Evolutionary conservation across 2,888 invertebrate genomes (phyloP).

Genomic region (Crossocerus cetratus): DNA sequence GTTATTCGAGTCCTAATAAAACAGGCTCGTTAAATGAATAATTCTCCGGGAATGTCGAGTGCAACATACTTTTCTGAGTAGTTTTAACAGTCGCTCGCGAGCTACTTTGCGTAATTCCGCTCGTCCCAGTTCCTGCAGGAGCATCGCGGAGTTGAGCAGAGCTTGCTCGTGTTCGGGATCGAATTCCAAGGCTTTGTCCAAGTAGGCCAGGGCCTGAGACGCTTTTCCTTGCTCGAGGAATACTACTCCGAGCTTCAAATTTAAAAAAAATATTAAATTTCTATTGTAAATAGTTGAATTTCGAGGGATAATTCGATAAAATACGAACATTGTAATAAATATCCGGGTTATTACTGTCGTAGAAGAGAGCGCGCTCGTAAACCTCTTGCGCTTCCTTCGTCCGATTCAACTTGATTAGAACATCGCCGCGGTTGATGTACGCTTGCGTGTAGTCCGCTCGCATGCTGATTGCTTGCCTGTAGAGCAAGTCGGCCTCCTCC

Average conservation of each 20-base stretch:
- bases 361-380: conserved; percentile 93
- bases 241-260: conserved; percentile 91
- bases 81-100: conserved; percentile 87
- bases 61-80: conserved; percentile 83
- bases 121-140: conserved; percentile 93
- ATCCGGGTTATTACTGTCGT: conserved; percentile 95
- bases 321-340: conserved; percentile 94
- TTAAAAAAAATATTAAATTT: not conserved
- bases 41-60: too few relatives aligned
- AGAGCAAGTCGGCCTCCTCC: conserved; percentile 95
- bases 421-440: conserved; percentile 97
- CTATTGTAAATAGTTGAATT: not conserved
- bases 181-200: conserved; percentile 94
- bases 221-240: conserved; percentile 95
- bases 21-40: too few relatives aligned
- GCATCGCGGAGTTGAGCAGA: conserved; percentile 94
- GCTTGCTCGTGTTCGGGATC: conserved; percentile 98
- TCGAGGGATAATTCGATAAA: not conserved
- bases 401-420: conserved; percentile 95
- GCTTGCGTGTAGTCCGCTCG: conserved; percentile 96
- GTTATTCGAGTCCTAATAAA: conserved; percentile 83
- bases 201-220: conserved; percentile 92
- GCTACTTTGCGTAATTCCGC: conserved; percentile 89
- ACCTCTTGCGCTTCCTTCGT: conserved; percentile 96
- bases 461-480: conserved; percentile 98